Conservation (phyloP, 1,140 invertebrate genomes). For the Achroia grisella region DNA sequence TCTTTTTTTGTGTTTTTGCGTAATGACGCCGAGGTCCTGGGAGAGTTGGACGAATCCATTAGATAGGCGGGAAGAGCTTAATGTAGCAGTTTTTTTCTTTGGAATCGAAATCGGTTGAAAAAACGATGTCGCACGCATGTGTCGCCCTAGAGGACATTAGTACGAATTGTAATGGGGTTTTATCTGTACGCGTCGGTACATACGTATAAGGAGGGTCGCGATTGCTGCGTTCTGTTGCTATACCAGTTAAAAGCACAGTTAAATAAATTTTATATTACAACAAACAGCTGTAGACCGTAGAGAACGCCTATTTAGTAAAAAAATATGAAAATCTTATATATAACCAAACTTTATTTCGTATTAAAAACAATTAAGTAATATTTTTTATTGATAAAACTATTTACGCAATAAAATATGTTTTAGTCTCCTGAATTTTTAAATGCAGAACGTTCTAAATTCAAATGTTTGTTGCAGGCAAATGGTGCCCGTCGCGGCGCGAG, state of each 20-base stretch:
- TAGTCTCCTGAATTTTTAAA: no score
- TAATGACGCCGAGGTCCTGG: conserved; percentile 66
- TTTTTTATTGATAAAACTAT: no score
- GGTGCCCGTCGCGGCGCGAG: conserved; percentile 89
- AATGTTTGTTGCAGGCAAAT: conserved; percentile 82
- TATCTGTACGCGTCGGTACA: conserved; percentile 19
- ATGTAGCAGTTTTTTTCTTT: conserved; percentile 56
- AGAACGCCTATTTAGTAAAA: no score
- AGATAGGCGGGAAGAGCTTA: conserved; percentile 67
- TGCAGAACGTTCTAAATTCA: conserved; percentile 2
- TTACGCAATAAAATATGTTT: no score
- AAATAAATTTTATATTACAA: no score
- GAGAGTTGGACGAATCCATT: conserved; percentile 70
- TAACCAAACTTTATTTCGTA: no score
- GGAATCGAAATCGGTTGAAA: conserved; percentile 44
- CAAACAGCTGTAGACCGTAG: not conserved
- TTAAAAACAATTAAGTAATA: no score
- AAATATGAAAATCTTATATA: no score
- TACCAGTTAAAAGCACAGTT: no score
- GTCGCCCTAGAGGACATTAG: conserved; percentile 40
- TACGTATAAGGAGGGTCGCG: conserved; percentile 11
- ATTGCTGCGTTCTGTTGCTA: not conserved
- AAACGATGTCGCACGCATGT: conserved; percentile 48
- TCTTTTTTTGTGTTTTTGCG: conserved; percentile 54
- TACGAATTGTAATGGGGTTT: conserved; percentile 43